These are phyloP conservation scores for Drosophila ercepeae DNA, from an alignment of 1,140 invertebrate genomes.

Conservation along the genomic window DNA sequence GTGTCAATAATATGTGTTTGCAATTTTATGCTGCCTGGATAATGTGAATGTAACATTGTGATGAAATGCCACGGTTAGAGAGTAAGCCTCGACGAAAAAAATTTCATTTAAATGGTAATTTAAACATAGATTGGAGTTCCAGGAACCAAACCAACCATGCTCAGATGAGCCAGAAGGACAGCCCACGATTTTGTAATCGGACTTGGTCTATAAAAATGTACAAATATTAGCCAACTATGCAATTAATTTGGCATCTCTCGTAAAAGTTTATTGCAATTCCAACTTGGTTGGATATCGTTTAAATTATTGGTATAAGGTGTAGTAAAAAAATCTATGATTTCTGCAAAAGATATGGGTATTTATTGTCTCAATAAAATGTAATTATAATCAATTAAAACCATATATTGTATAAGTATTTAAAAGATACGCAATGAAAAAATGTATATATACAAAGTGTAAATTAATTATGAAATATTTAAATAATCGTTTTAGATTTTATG, in stretches of 20 bases:
- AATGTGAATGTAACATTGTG: slow-evolving; percentile 50
- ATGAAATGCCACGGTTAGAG: slow-evolving; percentile 39
- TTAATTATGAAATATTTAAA: too few relatives aligned
- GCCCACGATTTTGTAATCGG: slow-evolving; percentile 27
- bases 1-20: slow-evolving; percentile 80
- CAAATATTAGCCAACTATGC: slow-evolving; percentile 4
- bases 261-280: not conserved
- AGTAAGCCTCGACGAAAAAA: slow-evolving; percentile 14
- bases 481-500: too few relatives aligned
- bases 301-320: not conserved
- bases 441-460: too few relatives aligned
- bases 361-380: too few relatives aligned
- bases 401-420: too few relatives aligned
- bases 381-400: too few relatives aligned
- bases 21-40: slow-evolving; percentile 69
- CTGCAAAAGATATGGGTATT: too few relatives aligned
- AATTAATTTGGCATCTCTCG: not conserved
- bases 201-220: not conserved
- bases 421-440: too few relatives aligned
- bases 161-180: slow-evolving; percentile 12
- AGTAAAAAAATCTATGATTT: not conserved
- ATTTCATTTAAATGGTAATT: slow-evolving; percentile 54
- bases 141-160: slow-evolving; percentile 28
- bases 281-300: not conserved
- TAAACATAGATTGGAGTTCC: slow-evolving; percentile 47